These are phyloP conservation scores for Drosophila barbarae DNA, from an alignment of 2,888 invertebrate genomes.

Conservation along the genomic window DNA sequence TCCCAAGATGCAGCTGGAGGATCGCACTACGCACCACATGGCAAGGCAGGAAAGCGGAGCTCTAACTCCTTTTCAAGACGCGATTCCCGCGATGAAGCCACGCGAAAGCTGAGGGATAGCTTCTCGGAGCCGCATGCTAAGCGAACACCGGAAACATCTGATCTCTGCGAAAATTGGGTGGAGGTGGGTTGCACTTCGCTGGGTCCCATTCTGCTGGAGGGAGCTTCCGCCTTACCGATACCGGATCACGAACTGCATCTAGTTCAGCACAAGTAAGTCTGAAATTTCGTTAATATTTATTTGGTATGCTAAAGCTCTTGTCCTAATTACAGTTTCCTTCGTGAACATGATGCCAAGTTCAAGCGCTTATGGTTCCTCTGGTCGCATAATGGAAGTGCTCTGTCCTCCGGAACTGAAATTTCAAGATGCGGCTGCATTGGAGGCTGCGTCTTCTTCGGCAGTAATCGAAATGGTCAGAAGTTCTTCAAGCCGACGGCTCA, in stretches of 20 bases:
- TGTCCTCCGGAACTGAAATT: slow-evolving; percentile 82
- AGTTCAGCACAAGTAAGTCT: slow-evolving; percentile 86
- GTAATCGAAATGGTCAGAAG: slow-evolving; percentile 91
- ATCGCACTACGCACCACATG: slow-evolving; percentile 53
- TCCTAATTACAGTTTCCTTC: slow-evolving; percentile 82
- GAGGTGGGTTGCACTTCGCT: slow-evolving; percentile 94
- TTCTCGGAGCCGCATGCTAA: slow-evolving; percentile 73
- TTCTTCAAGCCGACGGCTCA: slow-evolving; percentile 92
- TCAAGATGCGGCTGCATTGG: slow-evolving; percentile 96
- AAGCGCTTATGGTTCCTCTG: slow-evolving; percentile 97
- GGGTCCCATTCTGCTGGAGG: slow-evolving; percentile 94
- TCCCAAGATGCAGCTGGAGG: slow-evolving; percentile 61
- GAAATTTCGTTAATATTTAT: accelerated
- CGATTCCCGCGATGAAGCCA: slow-evolving; percentile 77
- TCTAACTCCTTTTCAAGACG: slow-evolving; percentile 78
- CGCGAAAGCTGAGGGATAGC: slow-evolving; percentile 75
- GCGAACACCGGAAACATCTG: slow-evolving; percentile 71
- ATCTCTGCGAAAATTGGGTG: slow-evolving; percentile 88
- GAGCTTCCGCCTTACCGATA: slow-evolving; percentile 89
- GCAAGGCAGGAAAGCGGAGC: slow-evolving; percentile 70
- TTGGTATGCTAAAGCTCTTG: no score
- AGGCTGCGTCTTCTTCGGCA: slow-evolving; percentile 96
- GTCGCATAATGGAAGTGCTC: slow-evolving; percentile 81
- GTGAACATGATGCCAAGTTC: slow-evolving; percentile 89
- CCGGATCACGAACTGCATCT: slow-evolving; percentile 88